These are phyloP conservation scores for Tachyglossus aculeatus DNA, from an alignment of 2,797 vertebrate species.

Conservation along the genomic window DNA sequence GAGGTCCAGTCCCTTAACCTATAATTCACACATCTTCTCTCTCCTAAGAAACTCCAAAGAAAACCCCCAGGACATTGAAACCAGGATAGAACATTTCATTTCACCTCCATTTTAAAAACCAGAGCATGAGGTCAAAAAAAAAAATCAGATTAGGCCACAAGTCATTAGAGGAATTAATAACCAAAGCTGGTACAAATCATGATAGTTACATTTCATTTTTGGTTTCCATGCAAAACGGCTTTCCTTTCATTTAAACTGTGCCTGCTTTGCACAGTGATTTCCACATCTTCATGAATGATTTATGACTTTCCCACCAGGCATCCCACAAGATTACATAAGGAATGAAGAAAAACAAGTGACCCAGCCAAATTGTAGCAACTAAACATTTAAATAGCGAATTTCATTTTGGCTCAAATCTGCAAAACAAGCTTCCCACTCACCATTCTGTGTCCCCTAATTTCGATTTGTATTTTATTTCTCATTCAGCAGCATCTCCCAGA, in stretches of 20 bases:
- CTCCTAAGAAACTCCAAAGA: not conserved
- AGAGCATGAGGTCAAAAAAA: not conserved
- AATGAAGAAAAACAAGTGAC: slow-evolving; percentile 37
- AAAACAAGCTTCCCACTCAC: slow-evolving; percentile 19
- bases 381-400: slow-evolving; percentile 27
- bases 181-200: rapidly evolving
- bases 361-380: slow-evolving; percentile 34
- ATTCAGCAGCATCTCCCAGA: not conserved
- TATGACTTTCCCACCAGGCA: slow-evolving; percentile 12
- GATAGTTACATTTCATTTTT: not conserved
- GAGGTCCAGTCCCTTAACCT: too few relatives aligned
- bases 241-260: slow-evolving; percentile 10
- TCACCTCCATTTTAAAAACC: slow-evolving; percentile 5
- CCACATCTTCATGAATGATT: slow-evolving; percentile 32
- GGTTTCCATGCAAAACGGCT: slow-evolving; percentile 5
- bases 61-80: not conserved
- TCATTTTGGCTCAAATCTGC: not conserved
- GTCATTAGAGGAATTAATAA: not conserved
- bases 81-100: not conserved
- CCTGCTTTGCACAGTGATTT: slow-evolving; percentile 13
- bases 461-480: not conserved
- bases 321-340: slow-evolving; percentile 47
- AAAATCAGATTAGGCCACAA: not conserved
- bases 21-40: too few relatives aligned
- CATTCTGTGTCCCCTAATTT: not conserved